phyloP scores from a whole-genome alignment of 2,113 vertebrate species.

The Cyphomyrus plagiostoma region DNA sequence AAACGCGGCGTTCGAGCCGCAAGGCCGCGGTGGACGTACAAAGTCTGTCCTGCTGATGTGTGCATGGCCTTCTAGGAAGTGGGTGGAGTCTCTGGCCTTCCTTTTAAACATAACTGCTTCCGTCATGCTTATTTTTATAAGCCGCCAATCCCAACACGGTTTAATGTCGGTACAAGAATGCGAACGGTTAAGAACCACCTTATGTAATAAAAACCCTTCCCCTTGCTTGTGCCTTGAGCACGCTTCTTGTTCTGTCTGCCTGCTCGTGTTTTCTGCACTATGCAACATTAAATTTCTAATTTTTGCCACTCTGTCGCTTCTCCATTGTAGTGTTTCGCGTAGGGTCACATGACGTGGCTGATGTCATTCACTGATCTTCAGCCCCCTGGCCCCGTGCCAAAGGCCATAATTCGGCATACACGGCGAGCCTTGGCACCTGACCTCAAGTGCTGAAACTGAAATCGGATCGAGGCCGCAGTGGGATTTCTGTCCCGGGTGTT shows the following conservation, averaged over 20 bases:
- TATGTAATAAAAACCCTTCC: neutral
- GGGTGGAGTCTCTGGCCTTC: neutral
- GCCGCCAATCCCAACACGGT: neutral
- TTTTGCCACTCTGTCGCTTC: neutral
- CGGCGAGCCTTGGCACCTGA: neutral
- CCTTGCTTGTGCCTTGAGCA: neutral
- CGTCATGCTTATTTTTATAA: neutral
- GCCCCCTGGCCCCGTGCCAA: neutral
- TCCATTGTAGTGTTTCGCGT: neutral
- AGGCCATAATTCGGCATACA: neutral
- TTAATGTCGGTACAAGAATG: neutral
- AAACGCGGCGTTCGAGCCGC: neutral
- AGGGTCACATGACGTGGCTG: neutral
- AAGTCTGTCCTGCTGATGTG: neutral
- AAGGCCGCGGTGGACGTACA: neutral
- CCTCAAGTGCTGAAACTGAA: neutral
- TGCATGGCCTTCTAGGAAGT: neutral
- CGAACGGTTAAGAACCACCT: neutral
- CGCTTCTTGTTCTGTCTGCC: neutral
- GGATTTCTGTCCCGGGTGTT: neutral
- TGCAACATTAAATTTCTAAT: neutral
- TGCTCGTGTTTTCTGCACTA: neutral
- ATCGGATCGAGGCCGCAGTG: neutral
- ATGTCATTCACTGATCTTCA: neutral
- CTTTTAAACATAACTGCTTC: neutral